A percentile compares a stretch with the other conserved stretches of the same genome.
phyloP scores from a whole-genome alignment of 2,888 invertebrate species.

The Chrysolina oricalcia region DNA sequence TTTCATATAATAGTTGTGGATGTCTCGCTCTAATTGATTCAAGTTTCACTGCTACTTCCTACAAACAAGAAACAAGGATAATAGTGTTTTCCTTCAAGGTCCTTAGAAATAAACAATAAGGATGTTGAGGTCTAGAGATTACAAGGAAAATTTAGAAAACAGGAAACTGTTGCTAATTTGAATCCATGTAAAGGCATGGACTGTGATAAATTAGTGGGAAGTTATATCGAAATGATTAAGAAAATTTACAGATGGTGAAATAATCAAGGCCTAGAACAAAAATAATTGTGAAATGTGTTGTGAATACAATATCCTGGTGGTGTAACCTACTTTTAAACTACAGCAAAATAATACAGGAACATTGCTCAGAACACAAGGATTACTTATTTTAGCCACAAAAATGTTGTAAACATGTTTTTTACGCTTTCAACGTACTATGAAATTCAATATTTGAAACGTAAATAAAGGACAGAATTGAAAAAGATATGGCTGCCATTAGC shows the following conservation, averaged over 20 bases:
- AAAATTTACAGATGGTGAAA: conserved; percentile 7
- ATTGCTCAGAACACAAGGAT: conserved; percentile 44
- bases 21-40: conserved; percentile 97
- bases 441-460: conserved; percentile 47
- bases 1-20: conserved; percentile 98
- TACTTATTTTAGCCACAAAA: conserved; percentile 55
- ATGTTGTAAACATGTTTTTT: conserved; percentile 29
- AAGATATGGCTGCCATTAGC: conserved; percentile 63
- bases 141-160: conserved; percentile 10
- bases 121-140: conserved; percentile 5
- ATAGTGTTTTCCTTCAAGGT: conserved; percentile 36
- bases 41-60: conserved; percentile 99
- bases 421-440: conserved; percentile 15
- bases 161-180: not conserved
- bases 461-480: conserved; percentile 52
- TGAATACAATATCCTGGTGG: conserved; percentile 62
- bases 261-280: conserved; percentile 31
- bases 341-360: conserved; percentile 59
- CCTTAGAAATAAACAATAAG: conserved; percentile 15
- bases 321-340: conserved; percentile 69
- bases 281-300: conserved; percentile 64
- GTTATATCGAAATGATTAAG: conserved; percentile 2
- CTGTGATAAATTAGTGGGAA: not conserved
- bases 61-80: conserved; percentile 62
- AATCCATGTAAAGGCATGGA: not conserved